phyloP scores from a whole-genome alignment of 2,888 invertebrate genomes.

The Amblyjoppa proteus region DNA sequence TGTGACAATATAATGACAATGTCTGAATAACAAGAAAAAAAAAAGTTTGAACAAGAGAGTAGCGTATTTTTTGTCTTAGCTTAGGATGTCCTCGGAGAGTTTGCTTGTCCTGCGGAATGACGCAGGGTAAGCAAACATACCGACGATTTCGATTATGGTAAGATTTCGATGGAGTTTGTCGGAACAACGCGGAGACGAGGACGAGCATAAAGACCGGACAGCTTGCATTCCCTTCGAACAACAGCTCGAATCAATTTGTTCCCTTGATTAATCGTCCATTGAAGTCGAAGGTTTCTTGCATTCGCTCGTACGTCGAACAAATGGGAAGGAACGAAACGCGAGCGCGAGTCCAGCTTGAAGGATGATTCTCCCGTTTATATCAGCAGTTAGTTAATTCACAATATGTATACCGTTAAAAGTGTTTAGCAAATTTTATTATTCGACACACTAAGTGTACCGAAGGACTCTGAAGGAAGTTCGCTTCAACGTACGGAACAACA shows the following conservation, averaged over 20 bases:
- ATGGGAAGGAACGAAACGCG: conserved; percentile 25
- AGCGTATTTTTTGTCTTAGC: too few relatives aligned
- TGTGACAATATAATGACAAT: not conserved
- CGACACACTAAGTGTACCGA: not conserved
- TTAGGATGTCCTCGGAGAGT: too few relatives aligned
- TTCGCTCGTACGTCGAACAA: conserved; percentile 36
- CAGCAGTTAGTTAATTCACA: conserved; percentile 24
- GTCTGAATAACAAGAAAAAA: too few relatives aligned
- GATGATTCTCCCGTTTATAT: conserved; percentile 61
- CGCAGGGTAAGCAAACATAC: too few relatives aligned
- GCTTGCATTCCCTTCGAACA: not conserved
- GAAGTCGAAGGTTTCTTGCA: conserved; percentile 55
- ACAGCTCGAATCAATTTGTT: conserved; percentile 65
- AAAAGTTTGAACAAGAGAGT: too few relatives aligned
- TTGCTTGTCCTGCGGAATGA: too few relatives aligned
- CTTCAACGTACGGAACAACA: not conserved
- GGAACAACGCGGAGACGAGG: too few relatives aligned
- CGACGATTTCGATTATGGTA: too few relatives aligned
- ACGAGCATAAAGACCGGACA: too few relatives aligned
- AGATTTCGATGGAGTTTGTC: too few relatives aligned
- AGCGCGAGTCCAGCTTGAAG: conserved; percentile 41
- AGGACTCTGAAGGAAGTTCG: not conserved
- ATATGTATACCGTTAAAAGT: conserved; percentile 6
- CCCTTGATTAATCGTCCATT: conserved; percentile 66
- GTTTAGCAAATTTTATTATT: not conserved